phyloP scores from a whole-genome alignment of 2,113 vertebrate genomes.

The Solenodon paradoxus region DNA sequence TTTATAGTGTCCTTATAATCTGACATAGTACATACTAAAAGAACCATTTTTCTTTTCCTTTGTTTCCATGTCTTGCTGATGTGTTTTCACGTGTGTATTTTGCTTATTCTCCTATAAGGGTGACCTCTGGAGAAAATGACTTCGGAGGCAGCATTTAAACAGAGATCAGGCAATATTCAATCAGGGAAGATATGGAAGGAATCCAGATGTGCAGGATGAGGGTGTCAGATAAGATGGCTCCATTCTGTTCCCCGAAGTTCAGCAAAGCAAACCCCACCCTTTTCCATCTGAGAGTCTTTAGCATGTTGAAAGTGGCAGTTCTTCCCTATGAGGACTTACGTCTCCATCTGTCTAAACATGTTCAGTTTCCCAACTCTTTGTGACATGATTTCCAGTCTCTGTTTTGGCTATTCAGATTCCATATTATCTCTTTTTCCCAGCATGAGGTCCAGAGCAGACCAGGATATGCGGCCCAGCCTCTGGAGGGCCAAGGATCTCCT shows the following conservation, averaged over 20 bases:
- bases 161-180: neutral
- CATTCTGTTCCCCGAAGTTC: neutral
- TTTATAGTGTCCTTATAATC: neutral
- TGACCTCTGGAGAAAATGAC: neutral
- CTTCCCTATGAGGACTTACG: neutral
- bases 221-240: neutral
- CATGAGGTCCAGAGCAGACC: neutral
- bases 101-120: neutral
- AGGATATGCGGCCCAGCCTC: neutral
- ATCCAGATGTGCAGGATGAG: neutral
- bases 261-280: neutral
- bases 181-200: neutral
- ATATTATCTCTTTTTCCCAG: too few relatives aligned
- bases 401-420: neutral
- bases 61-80: neutral
- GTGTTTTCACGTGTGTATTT: neutral
- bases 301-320: neutral
- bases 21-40: neutral
- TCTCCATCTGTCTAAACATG: neutral
- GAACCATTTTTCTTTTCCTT: neutral
- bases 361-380: neutral
- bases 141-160: neutral
- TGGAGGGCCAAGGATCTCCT: too few relatives aligned
- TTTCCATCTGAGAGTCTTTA: neutral
- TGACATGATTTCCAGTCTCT: neutral